Evolutionary conservation across 1,140 invertebrate genomes (phyloP).

Genomic region (Papilio polyxenes): DNA sequence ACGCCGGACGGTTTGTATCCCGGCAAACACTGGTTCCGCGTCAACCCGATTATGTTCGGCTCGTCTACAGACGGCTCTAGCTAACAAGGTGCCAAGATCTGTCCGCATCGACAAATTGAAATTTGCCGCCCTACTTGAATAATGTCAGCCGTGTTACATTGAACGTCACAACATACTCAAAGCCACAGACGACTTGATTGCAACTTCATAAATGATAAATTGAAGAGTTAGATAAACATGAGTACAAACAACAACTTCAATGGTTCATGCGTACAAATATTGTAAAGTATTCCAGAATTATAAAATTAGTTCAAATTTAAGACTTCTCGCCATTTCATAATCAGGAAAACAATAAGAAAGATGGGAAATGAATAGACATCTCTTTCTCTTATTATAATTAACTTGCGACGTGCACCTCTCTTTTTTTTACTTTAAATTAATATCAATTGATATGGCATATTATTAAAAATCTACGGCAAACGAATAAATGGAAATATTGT

Average conservation of each 20-base stretch:
- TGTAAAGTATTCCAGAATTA: too few relatives aligned
- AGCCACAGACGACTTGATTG: neutral
- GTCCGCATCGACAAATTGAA: constrained; percentile 7
- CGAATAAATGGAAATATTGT: neutral
- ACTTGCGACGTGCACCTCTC: too few relatives aligned
- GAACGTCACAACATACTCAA: neutral
- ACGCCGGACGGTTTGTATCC: neutral
- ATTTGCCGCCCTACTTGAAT: neutral
- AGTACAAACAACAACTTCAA: too few relatives aligned
- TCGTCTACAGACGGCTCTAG: constrained; percentile 14
- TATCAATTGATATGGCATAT: neutral
- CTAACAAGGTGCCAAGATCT: constrained; percentile 24
- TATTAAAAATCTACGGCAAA: neutral
- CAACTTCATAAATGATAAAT: neutral
- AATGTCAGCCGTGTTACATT: neutral
- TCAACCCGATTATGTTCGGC: constrained; percentile 22
- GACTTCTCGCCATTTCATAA: too few relatives aligned
- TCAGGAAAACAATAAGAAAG: too few relatives aligned
- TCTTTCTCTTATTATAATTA: too few relatives aligned
- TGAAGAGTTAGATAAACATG: too few relatives aligned
- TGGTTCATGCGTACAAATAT: too few relatives aligned
- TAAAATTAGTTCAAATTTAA: too few relatives aligned
- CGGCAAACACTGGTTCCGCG: constrained; percentile 9
- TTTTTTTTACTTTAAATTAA: too few relatives aligned
- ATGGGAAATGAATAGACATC: too few relatives aligned